Conservation (phyloP, 2,888 invertebrate genomes). For the Nephrocerus scutellatus region DNA sequence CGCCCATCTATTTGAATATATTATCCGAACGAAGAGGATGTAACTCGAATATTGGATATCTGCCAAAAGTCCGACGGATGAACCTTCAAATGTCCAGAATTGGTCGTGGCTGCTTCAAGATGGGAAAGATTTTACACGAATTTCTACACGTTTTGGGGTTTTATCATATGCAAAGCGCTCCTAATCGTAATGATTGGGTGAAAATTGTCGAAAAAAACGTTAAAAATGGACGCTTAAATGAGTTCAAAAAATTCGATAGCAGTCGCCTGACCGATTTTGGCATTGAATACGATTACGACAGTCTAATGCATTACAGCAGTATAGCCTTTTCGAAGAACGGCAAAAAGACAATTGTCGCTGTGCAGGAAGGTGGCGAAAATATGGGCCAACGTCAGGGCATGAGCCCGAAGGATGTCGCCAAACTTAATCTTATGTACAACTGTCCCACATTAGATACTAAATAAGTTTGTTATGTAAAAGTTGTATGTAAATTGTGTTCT, state of each 20-base stretch:
- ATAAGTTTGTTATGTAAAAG: too few relatives aligned
- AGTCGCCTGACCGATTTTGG: constrained; percentile 56
- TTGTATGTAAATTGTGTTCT: too few relatives aligned
- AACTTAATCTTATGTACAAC: constrained; percentile 25
- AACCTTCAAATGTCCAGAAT: constrained; percentile 22
- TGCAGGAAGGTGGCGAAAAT: constrained; percentile 15
- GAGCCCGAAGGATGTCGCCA: constrained; percentile 22
- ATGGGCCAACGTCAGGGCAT: constrained; percentile 24
- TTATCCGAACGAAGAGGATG: too few relatives aligned
- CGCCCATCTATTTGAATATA: too few relatives aligned
- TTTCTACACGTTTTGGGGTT: constrained; percentile 69
- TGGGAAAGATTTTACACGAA: constrained; percentile 62
- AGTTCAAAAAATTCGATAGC: constrained; percentile 59
- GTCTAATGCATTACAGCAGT: constrained; percentile 71
- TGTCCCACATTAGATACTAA: too few relatives aligned
- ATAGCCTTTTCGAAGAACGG: constrained; percentile 65
- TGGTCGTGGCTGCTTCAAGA: constrained; percentile 30
- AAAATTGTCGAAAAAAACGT: constrained; percentile 47
- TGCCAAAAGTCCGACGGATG: constrained; percentile 26
- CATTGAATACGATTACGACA: constrained; percentile 64
- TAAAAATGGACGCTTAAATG: constrained; percentile 54
- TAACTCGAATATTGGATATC: too few relatives aligned
- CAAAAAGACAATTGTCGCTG: constrained; percentile 58
- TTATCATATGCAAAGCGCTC: constrained; percentile 66
- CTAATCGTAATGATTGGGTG: constrained; percentile 63